Conservation (phyloP, 37 sponge, comb jelly and placozoan genomes). For the Dysidea cf. avara region DNA sequence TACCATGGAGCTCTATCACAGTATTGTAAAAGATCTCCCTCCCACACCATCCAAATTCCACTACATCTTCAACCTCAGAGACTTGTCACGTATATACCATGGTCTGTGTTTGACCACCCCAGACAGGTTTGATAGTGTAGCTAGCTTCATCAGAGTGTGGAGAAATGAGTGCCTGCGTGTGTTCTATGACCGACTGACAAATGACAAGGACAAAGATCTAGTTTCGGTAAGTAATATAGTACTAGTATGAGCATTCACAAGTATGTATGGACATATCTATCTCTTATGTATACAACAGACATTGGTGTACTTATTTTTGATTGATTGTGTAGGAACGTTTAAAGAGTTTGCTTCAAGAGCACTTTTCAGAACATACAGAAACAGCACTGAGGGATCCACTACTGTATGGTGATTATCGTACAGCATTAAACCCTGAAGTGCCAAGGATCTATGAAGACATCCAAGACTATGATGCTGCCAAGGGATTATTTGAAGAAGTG, state of each 20-base stretch:
- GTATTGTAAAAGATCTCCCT: conserved; percentile 87
- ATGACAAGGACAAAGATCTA: conserved; percentile 73
- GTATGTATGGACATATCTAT: background rate
- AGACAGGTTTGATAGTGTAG: conserved; percentile 67
- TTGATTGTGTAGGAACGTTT: conserved; percentile 53
- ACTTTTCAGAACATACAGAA: conserved; percentile 69
- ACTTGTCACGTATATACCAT: conserved; percentile 96
- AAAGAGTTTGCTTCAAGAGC: conserved; percentile 63
- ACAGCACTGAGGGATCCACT: conserved; percentile 80
- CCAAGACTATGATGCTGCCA: conserved; percentile 90
- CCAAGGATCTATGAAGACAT: conserved; percentile 94
- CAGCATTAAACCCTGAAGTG: conserved; percentile 84
- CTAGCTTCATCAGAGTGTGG: conserved; percentile 85
- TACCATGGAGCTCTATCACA: conserved; percentile 90
- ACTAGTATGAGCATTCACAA: too few species aligned
- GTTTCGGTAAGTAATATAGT: too few species aligned
- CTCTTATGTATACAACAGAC: too few species aligned
- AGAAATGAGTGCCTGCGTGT: conserved; percentile 96
- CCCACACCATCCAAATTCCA: conserved; percentile 99
- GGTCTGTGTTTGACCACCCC: conserved; percentile 85
- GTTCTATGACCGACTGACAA: conserved; percentile 93
- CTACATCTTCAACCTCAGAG: conserved; percentile 98
- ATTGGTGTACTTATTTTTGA: background rate
- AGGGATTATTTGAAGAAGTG: conserved; percentile 90
- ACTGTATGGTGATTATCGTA: conserved; percentile 91